Conservation (phyloP, 2,113 vertebrate species). For the Phasianus colchicus region DNA sequence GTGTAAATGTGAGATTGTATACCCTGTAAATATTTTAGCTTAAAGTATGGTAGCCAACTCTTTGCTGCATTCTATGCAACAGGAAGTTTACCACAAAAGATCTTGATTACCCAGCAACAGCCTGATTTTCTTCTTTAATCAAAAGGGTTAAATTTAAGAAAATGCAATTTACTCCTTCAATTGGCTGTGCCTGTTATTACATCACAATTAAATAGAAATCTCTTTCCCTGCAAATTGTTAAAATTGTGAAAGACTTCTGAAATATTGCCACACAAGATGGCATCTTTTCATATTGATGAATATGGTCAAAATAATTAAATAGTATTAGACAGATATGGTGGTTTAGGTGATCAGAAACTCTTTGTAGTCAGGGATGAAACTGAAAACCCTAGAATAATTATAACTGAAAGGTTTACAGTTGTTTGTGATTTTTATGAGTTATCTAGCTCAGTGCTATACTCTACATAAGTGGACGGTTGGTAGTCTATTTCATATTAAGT, state of each 20-base stretch:
- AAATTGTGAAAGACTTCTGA: not conserved
- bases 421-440: not conserved
- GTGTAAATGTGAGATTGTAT: not conserved
- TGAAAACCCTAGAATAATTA: not conserved
- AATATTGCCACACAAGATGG: not conserved
- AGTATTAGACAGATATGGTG: accelerated
- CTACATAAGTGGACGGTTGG: not conserved
- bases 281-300: not conserved
- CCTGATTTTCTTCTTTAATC: not conserved
- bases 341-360: not conserved
- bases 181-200: not conserved
- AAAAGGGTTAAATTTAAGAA: not conserved
- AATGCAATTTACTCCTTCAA: not conserved
- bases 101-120: not conserved
- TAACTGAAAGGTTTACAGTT: not conserved
- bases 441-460: not conserved
- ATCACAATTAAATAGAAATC: not conserved
- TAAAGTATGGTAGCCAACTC: not conserved
- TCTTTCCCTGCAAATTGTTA: not conserved
- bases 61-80: not conserved
- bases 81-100: not conserved
- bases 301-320: not conserved
- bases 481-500: not conserved
- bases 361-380: not conserved
- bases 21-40: not conserved